These are phyloP conservation scores for Takifugu ocellatus DNA, from an alignment of 2,797 vertebrate species.

Conservation along the genomic window DNA sequence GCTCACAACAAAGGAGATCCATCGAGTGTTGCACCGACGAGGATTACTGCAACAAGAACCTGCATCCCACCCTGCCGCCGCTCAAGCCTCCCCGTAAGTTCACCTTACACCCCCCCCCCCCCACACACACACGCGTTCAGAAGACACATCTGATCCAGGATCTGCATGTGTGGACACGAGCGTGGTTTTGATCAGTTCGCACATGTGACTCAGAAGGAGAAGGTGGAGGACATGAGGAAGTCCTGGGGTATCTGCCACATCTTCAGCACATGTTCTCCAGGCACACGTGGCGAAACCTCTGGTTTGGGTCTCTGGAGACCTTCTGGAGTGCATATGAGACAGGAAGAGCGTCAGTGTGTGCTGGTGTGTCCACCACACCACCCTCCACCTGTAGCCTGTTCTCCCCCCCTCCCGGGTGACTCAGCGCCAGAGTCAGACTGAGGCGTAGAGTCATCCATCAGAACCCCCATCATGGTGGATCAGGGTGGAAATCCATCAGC, in stretches of 20 bases:
- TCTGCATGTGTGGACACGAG: not conserved
- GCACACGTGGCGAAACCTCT: too few species aligned
- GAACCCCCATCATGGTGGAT: constrained; percentile 69
- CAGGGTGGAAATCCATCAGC: constrained; percentile 66
- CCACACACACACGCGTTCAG: too few species aligned
- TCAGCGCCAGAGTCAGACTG: constrained; percentile 30
- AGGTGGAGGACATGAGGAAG: constrained; percentile 21
- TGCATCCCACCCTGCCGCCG: constrained; percentile 89
- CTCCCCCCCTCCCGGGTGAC: too few species aligned
- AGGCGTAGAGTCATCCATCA: constrained; percentile 72
- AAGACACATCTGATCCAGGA: too few species aligned
- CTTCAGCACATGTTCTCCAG: too few species aligned
- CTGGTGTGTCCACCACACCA: constrained; percentile 17
- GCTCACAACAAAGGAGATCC: constrained; percentile 83
- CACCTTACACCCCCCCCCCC: not conserved
- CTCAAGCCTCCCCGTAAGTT: constrained; percentile 82
- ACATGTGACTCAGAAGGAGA: constrained; percentile 6
- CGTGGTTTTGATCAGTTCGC: not conserved
- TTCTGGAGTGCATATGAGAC: constrained; percentile 16
- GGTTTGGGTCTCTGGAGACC: constrained; percentile 25
- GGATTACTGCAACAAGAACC: constrained; percentile 91
- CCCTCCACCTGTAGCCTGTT: constrained; percentile 2
- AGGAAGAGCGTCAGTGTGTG: not conserved
- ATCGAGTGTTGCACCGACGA: constrained; percentile 93
- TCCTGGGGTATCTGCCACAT: too few species aligned